Conservation (phyloP, 2,113 vertebrate genomes). For the Platanista minor region DNA sequence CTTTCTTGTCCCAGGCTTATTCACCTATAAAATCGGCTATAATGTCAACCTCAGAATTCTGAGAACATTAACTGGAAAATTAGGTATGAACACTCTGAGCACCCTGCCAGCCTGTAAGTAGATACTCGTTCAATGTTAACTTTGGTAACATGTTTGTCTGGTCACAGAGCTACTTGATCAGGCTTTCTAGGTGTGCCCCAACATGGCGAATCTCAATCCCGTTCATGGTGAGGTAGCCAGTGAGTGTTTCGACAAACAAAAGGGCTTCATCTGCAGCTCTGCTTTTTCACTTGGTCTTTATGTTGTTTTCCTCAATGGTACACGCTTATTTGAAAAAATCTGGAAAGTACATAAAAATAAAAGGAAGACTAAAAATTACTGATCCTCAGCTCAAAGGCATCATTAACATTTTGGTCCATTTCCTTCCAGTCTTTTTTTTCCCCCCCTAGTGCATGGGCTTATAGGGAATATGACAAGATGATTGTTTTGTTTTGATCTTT, state of each 20-base stretch:
- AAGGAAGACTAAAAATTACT: background rate
- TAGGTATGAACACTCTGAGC: background rate
- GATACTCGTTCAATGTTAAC: accelerated
- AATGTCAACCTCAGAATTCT: background rate
- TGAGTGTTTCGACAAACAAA: background rate
- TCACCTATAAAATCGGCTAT: background rate
- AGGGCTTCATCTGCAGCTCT: background rate
- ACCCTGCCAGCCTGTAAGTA: background rate
- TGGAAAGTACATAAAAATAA: background rate
- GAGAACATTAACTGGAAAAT: background rate
- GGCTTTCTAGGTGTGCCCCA: background rate
- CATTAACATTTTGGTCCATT: background rate
- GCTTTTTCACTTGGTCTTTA: background rate
- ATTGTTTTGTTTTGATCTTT: constrained; percentile 19
- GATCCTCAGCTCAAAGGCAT: background rate
- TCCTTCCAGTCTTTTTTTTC: background rate
- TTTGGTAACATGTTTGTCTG: background rate
- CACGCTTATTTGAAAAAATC: background rate
- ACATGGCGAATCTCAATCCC: background rate
- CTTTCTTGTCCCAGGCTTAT: background rate
- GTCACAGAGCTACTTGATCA: background rate
- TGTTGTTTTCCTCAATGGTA: background rate
- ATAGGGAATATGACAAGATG: background rate
- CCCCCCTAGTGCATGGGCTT: background rate
- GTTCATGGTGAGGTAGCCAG: background rate